Evolutionary conservation across 1,140 invertebrate genomes (phyloP).

Genomic region (Xylocopa sonorina): DNA sequence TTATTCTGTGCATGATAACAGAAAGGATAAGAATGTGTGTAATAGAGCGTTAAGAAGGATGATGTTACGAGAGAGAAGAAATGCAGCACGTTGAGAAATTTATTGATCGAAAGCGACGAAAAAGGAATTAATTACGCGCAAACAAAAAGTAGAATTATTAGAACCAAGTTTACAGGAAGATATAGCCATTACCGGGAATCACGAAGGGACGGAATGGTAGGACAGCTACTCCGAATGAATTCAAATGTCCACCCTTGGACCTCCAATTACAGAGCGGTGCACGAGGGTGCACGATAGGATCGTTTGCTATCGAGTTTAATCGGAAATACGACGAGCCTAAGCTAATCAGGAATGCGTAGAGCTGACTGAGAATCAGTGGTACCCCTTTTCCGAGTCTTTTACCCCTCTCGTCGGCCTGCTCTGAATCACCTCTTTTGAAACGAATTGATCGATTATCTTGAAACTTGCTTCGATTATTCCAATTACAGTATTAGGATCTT

Average conservation of each 20-base stretch:
- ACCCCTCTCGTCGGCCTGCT: neutral
- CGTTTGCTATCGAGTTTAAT: slow-evolving; percentile 71
- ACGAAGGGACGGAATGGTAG: slow-evolving; percentile 43
- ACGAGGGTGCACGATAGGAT: slow-evolving; percentile 71
- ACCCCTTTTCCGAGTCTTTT: slow-evolving; percentile 34
- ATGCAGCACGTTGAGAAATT: neutral
- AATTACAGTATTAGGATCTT: no score
- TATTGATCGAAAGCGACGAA: neutral
- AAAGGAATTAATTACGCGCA: slow-evolving; percentile 1
- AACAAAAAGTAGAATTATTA: slow-evolving; percentile 2
- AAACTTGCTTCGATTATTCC: no score
- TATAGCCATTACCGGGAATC: slow-evolving; percentile 35
- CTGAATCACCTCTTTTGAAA: slow-evolving; percentile 2
- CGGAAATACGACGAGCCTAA: slow-evolving; percentile 67
- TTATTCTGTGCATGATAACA: no score
- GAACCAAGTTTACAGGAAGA: neutral
- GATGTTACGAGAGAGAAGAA: no score
- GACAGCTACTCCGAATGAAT: slow-evolving; percentile 60
- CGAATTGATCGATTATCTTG: neutral
- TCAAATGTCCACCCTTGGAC: slow-evolving; percentile 72
- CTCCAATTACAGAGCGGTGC: slow-evolving; percentile 72
- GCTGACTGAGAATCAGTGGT: slow-evolving; percentile 46
- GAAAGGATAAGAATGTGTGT: no score
- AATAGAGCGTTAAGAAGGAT: no score
- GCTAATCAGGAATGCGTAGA: slow-evolving; percentile 64